phyloP scores from a whole-genome alignment of 2,888 invertebrate species.

The Lissocephala sabroskyi region DNA sequence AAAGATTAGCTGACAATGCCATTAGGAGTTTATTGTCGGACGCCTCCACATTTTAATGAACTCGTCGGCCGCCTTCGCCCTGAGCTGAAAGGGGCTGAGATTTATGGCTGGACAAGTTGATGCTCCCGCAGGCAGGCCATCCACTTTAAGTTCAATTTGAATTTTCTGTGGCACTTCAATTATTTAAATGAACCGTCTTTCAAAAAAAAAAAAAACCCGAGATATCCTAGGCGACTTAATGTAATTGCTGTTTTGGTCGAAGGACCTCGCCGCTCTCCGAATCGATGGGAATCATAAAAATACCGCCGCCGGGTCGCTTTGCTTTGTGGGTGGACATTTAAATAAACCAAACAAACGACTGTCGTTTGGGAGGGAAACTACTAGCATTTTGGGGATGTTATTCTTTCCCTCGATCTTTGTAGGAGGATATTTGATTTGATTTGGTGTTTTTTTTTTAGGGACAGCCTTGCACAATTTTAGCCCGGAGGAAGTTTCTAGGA shows the following conservation, averaged over 20 bases:
- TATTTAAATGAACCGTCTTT: slow-evolving; percentile 46
- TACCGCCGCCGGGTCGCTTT: not conserved
- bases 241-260: slow-evolving; percentile 44
- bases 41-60: too few species aligned
- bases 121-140: too few species aligned
- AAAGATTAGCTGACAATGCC: slow-evolving; percentile 53
- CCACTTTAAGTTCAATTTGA: too few species aligned
- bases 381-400: slow-evolving; percentile 16
- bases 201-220: slow-evolving; percentile 7
- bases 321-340: slow-evolving; percentile 39
- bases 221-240: slow-evolving; percentile 26
- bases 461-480: not conserved
- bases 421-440: slow-evolving; percentile 46
- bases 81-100: too few species aligned
- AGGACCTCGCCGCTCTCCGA: too few species aligned
- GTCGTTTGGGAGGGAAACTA: slow-evolving; percentile 19
- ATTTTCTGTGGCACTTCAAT: too few species aligned
- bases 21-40: slow-evolving; percentile 48
- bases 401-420: slow-evolving; percentile 43
- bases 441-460: slow-evolving; percentile 32
- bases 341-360: slow-evolving; percentile 24
- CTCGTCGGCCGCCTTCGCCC: too few species aligned
- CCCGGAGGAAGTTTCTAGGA: not conserved
- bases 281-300: too few species aligned
- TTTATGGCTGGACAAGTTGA: too few species aligned